Evolutionary conservation across 2,888 invertebrate species (phyloP).

Genomic region (Ferrisia virgata): DNA sequence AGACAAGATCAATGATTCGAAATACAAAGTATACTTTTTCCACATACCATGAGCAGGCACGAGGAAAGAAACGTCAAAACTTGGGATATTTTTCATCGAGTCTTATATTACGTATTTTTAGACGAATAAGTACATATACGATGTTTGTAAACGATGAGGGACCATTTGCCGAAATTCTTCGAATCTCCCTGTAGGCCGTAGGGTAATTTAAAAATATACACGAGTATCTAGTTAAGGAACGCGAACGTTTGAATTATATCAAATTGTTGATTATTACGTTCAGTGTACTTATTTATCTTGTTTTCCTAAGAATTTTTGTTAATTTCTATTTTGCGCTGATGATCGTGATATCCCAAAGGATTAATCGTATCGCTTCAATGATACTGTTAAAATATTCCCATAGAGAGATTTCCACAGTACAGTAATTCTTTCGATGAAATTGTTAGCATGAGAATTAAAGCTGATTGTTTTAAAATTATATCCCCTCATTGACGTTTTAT

Average conservation of each 20-base stretch:
- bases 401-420: background rate
- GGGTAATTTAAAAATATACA: background rate
- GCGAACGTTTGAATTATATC: background rate
- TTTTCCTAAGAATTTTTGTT: background rate
- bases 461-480: background rate
- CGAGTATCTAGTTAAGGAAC: background rate
- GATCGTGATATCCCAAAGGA: slow-evolving; percentile 21
- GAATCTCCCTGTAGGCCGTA: background rate
- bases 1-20: background rate
- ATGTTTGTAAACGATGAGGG: background rate
- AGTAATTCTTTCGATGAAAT: background rate
- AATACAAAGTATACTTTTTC: background rate
- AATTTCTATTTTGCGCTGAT: background rate
- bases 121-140: background rate
- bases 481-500: background rate
- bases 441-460: background rate
- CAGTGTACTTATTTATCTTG: background rate
- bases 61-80: background rate
- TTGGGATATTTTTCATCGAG: slow-evolving; percentile 4
- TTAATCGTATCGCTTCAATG: background rate
- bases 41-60: too few relatives aligned
- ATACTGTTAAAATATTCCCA: background rate
- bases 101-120: background rate
- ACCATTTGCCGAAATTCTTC: background rate
- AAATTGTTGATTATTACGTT: background rate